Evolutionary conservation across 2,113 vertebrate genomes (phyloP).

Genomic region (Rhizomys pruinosus): DNA sequence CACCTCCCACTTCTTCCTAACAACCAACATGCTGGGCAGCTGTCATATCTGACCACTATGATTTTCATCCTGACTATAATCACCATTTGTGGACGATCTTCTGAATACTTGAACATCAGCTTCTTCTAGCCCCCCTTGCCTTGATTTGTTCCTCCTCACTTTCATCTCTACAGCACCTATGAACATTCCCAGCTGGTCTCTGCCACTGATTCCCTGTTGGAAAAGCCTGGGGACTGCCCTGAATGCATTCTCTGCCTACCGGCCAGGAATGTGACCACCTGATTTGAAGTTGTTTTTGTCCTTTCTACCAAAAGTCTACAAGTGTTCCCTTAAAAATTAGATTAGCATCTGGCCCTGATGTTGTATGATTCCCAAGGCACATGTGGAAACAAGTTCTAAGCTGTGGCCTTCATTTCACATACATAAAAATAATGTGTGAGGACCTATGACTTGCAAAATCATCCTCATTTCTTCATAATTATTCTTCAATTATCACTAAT

Average conservation of each 20-base stretch:
- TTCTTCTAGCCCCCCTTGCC: not conserved
- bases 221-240: not conserved
- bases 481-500: constrained; percentile 15
- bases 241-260: not conserved
- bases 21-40: not conserved
- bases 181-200: not conserved
- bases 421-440: constrained; percentile 21
- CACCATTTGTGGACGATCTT: not conserved
- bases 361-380: constrained; percentile 17
- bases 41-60: not conserved
- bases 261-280: not conserved
- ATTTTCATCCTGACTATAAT: not conserved
- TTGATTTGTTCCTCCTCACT: not conserved
- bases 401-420: not conserved
- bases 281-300: not conserved
- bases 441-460: not conserved
- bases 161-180: not conserved
- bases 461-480: constrained; percentile 24
- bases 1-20: not conserved
- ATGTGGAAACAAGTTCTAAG: constrained; percentile 1
- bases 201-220: not conserved
- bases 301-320: constrained; percentile 22
- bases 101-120: not conserved
- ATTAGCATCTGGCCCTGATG: not conserved
- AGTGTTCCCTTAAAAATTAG: not conserved